These are phyloP conservation scores for Willisornis vidua DNA, from an alignment of 2,113 vertebrate species.

Conservation along the genomic window DNA sequence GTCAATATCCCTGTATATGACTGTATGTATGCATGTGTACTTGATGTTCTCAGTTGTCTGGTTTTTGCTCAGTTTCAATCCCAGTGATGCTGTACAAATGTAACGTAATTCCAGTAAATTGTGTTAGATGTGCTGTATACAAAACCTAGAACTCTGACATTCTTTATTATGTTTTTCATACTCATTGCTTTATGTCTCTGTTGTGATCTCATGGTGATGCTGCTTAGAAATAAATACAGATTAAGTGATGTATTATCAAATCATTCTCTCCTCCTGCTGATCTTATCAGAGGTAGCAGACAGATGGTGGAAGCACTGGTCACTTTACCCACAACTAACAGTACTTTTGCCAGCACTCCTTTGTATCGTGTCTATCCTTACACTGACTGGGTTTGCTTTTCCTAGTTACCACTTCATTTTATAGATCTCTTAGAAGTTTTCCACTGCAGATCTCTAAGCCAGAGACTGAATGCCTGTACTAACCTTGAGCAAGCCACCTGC, in stretches of 20 bases:
- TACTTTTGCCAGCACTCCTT: not conserved
- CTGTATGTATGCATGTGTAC: not conserved
- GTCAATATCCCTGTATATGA: not conserved
- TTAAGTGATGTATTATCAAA: not conserved
- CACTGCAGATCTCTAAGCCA: not conserved
- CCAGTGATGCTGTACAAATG: not conserved
- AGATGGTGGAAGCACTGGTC: not conserved
- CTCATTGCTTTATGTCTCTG: not conserved
- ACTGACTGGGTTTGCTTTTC: not conserved
- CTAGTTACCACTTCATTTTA: not conserved
- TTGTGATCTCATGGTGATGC: not conserved
- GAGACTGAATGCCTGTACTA: not conserved
- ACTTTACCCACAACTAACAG: not conserved
- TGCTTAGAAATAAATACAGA: not conserved
- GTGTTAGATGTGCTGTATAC: not conserved
- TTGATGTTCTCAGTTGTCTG: not conserved
- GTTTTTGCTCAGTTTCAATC: not conserved
- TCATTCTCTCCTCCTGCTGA: not conserved
- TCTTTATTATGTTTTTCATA: not conserved
- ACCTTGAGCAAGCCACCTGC: not conserved
- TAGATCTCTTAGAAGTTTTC: not conserved
- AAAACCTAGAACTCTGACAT: not conserved
- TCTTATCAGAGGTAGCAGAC: not conserved
- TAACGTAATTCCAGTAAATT: not conserved
- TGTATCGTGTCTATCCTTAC: not conserved